Evolutionary conservation across 2,888 invertebrate species (phyloP).

Genomic region (Tetrapedia diversipes): DNA sequence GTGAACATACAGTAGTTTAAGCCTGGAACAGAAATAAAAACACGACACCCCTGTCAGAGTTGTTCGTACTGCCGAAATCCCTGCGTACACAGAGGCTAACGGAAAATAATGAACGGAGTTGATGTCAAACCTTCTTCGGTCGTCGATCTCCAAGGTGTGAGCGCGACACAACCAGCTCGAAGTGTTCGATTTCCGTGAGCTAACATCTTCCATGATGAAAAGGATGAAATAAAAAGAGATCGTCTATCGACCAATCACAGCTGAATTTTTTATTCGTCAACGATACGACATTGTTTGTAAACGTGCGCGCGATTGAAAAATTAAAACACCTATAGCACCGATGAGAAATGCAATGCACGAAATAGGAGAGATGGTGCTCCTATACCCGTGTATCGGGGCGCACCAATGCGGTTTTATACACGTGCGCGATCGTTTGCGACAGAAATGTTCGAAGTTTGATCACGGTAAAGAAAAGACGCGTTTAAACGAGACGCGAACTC

Average conservation of each 20-base stretch:
- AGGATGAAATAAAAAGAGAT: constrained; percentile 35
- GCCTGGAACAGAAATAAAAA: constrained; percentile 65
- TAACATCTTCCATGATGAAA: constrained; percentile 44
- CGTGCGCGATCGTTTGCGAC: too few species aligned
- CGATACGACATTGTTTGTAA: too few species aligned
- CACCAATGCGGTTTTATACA: too few species aligned
- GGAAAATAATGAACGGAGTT: constrained; percentile 20
- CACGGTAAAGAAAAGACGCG: background rate
- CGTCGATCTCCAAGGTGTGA: constrained; percentile 1
- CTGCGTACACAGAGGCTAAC: constrained; percentile 24
- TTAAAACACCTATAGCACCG: too few species aligned
- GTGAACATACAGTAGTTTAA: constrained; percentile 50
- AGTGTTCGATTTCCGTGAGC: background rate
- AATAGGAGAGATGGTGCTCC: too few species aligned
- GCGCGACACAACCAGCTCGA: background rate
- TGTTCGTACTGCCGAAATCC: constrained; percentile 26
- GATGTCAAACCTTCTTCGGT: constrained; percentile 53
- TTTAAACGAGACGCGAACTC: background rate
- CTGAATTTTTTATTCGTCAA: constrained; percentile 41
- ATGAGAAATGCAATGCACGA: too few species aligned
- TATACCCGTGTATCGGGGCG: too few species aligned
- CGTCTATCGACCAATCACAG: constrained; percentile 5
- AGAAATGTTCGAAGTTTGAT: too few species aligned
- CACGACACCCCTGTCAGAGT: constrained; percentile 56
- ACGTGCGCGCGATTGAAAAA: too few species aligned